phyloP scores from a whole-genome alignment of 2,797 vertebrate genomes.

The Myotis pilosus region DNA sequence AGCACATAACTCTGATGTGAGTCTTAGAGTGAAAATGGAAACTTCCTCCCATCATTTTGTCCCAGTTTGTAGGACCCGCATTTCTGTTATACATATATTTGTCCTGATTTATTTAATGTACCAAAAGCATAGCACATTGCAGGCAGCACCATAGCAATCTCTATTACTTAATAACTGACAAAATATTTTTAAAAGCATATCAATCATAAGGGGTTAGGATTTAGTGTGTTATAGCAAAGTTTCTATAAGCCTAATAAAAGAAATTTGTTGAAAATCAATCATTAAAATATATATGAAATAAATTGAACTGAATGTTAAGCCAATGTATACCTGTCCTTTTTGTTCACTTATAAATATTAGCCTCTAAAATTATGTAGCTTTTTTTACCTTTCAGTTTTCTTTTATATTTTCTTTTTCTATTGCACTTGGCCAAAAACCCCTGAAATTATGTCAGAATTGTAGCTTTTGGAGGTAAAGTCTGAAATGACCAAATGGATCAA shows the following conservation, averaged over 20 bases:
- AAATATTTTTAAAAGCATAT: constrained; percentile 24
- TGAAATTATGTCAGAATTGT: constrained; percentile 67
- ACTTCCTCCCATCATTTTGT: not conserved
- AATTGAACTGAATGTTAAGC: constrained; percentile 15
- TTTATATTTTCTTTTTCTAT: constrained; percentile 53
- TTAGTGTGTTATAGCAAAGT: not conserved
- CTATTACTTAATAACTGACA: not conserved
- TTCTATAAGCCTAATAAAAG: constrained; percentile 30
- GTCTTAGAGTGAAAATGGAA: not conserved
- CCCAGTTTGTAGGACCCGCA: not conserved
- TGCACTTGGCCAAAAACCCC: constrained; percentile 19
- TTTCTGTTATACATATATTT: not conserved
- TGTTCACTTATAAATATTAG: constrained; percentile 40
- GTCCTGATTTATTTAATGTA: not conserved
- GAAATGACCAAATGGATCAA: constrained; percentile 64
- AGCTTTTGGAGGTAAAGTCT: constrained; percentile 64
- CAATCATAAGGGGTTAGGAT: not conserved
- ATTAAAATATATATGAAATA: constrained; percentile 24
- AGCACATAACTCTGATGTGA: not conserved
- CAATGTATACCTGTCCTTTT: not conserved
- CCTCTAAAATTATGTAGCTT: constrained; percentile 27
- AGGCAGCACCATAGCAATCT: not conserved
- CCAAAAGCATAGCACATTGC: not conserved
- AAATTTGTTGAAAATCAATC: constrained; percentile 27
- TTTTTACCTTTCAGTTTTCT: constrained; percentile 52